Conservation (phyloP, 2,797 vertebrate species). For the Cygnus olor region DNA sequence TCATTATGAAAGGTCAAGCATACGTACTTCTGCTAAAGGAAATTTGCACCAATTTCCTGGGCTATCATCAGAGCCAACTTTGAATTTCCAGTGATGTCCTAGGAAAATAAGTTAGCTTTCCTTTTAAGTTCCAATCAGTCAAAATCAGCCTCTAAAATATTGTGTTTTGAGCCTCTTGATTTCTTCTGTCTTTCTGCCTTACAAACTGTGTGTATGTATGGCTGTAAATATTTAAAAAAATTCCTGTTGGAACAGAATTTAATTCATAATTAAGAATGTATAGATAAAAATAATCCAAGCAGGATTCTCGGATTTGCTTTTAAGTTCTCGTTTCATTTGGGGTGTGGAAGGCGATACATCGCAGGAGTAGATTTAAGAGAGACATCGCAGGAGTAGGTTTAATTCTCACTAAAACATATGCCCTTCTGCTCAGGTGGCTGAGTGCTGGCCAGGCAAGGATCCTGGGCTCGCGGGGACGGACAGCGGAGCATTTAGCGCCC, state of each 20-base stretch:
- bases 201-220: background rate
- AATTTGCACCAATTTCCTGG: background rate
- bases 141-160: background rate
- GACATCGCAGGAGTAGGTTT: background rate
- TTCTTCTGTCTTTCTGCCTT: background rate
- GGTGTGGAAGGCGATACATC: accelerated
- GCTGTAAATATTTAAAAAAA: background rate
- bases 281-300: background rate
- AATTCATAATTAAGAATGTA: background rate
- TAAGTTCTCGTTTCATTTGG: background rate
- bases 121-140: background rate
- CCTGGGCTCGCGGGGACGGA: background rate
- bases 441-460: background rate
- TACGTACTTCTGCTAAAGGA: background rate
- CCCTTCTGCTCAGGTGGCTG: background rate
- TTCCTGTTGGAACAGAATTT: background rate
- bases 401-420: background rate
- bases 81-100: background rate
- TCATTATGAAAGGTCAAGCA: background rate
- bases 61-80: background rate
- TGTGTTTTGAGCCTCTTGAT: background rate
- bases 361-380: background rate
- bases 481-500: background rate
- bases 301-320: background rate
- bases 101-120: background rate